Base-by-base conservation (phyloP, 2,888 invertebrate genomes). In the Agrochola lychnidis region DNA sequence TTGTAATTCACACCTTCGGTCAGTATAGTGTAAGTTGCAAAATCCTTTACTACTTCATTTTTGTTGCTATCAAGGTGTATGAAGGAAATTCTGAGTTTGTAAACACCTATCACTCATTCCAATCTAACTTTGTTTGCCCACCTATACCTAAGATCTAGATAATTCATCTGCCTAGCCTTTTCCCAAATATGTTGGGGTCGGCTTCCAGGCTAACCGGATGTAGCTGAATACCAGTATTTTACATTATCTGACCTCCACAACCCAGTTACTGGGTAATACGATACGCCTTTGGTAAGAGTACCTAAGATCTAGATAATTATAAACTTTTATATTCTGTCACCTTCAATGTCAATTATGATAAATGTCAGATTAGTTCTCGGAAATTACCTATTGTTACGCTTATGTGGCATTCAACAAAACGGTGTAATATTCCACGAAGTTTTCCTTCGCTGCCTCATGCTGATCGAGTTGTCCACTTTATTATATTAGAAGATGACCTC, bases 341-440 rank as follows among this genome's bases (percentile, higher is more conserved):
- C 64, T 73, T 73, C 51, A 53, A 16, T 81, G 76, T 82, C 71
- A 83, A 83, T 89, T 87, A 87, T 83, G 79, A 82, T 56, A 56
- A 78, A 85, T 82, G 80, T 78, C 85, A 81, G 78, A 89, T 87
- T 86, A 89, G 90, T 89, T 88, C 73, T 80, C 56, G 70, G 78
- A 86, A 89, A 90, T 91, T 81, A 89, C 76, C 88, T 84, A 89
- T 91, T 91, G 92, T 91, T 85, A 80, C 71, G 69, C 70, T 80
- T 78, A 71, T 82, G 72, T 76, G 14, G 14, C 73, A 76, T 25
- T 73, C 64, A 63, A 72, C n/a, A 61, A 68, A 45, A 61, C 48
- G 6, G 7, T 61, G 78, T 85, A 82, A 82, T 77, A 85, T 86
- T 87, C 87, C 86, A 82, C 67, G 56, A 59, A 62, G 59, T 82